A percentile compares a stretch with the other conserved stretches of the same genome.
Evolutionary conservation across 2,888 invertebrate genomes (phyloP).

Genomic region (Drosophila dives): DNA sequence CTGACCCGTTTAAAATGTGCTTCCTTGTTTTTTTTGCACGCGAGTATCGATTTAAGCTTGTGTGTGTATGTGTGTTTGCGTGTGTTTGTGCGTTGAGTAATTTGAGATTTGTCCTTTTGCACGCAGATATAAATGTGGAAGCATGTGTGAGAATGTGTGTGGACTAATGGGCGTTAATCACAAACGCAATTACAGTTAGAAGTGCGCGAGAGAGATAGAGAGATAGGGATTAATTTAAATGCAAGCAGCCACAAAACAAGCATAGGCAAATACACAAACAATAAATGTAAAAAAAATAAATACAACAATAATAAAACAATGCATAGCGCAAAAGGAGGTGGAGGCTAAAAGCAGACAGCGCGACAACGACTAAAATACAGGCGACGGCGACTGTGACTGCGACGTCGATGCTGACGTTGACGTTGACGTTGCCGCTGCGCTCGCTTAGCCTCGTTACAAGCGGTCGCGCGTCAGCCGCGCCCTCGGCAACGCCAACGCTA

Average conservation of each 20-base stretch:
- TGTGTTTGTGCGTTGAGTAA: not conserved
- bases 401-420: constrained; percentile 46
- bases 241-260: constrained; percentile 30
- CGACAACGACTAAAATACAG: constrained; percentile 59
- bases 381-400: constrained; percentile 27
- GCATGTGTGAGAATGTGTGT: not conserved
- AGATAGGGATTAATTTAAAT: constrained; percentile 34
- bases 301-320: constrained; percentile 73
- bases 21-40: not conserved
- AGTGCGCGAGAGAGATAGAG: not conserved
- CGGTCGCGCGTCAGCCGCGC: constrained; percentile 64
- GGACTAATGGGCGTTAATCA: constrained; percentile 28
- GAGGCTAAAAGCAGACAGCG: constrained; percentile 76
- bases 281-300: constrained; percentile 39
- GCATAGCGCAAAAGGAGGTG: constrained; percentile 76
- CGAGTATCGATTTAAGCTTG: constrained; percentile 1
- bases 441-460: constrained; percentile 77
- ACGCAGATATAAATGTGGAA: too few species aligned
- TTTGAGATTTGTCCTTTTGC: constrained; percentile 16
- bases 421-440: constrained; percentile 36
- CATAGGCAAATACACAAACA: constrained; percentile 15
- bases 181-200: constrained; percentile 49
- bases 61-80: not conserved
- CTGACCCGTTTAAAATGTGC: constrained; percentile 2
- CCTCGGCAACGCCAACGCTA: constrained; percentile 72